Base-by-base conservation (phyloP, 2,113 vertebrate genomes). In the Lepidothrix coronata region DNA sequence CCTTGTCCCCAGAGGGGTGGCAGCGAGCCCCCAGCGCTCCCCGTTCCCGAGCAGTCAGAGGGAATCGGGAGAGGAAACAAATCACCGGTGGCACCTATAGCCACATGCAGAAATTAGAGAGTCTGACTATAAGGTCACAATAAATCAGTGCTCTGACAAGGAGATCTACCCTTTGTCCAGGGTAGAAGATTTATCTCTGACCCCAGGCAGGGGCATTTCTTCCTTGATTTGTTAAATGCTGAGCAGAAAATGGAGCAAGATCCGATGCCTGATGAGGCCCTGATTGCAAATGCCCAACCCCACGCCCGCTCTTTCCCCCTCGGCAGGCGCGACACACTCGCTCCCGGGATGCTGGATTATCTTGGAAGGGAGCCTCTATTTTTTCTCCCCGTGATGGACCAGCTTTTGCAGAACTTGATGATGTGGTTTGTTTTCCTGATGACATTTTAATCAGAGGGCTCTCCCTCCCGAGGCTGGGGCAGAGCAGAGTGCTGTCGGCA, bases 181-280 rank as follows among this genome's bases (percentile, higher is more conserved):
- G 91, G 91, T 70, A 89, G 86, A 96, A 96, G 96, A 97, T 97
- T 97, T 97, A 97, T 97, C 80, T 94, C 28, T 96, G 95, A 97
- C 95, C 93, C 93, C 67, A 73, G 28, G 83, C 73, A 92, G 92
- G 96, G 93, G 93, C 88, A 96, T 94, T 97, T 96, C 86, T 95
- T 89, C 66, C 61, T 81, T 96, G 96, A 96, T 97, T 96, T 96
- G 93, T 96, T 96, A 96, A 94, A 82, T 3, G 73, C 91, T 82
- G 76, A 62, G 28, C 28, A 82, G 92, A 87, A 96, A 93, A 95
- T 85, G 85, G 92, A 95, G 91, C 49, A 65, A 67, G 76, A 92
- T 78, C 90, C 0, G 0, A 78, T 88, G 67, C 21, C 91, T 95
- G 95, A 96, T 95, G 95, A 95, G 90, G 58, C 74, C 85, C 79